Base-by-base conservation (phyloP, 2,797 vertebrate genomes). In the Poeciliopsis paucimaculata region DNA sequence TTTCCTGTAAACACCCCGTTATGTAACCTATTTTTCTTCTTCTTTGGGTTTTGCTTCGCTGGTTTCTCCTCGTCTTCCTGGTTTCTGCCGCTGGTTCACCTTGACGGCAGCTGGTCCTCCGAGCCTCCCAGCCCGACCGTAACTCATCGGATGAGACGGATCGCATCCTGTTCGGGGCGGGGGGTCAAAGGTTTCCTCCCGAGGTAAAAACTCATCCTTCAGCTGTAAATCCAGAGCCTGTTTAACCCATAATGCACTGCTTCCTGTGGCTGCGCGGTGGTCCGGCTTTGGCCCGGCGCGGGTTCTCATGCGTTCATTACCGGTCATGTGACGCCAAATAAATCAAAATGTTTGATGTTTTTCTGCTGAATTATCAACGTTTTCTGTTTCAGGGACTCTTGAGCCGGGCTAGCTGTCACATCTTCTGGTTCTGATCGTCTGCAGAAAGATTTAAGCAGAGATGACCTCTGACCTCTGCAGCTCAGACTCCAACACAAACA, bases 191-290 rank as follows among this genome's bases (percentile, higher is more conserved):
- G 80, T 83, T 62, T 31, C 1, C 36, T 60, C 79, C 68, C 28
- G 43, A 45, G 82, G 57, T 79, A 76, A 70, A 72, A 81, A 81
- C 75, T 82, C 83, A 55, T 82, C 81, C 72, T 74, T 77, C 82
- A 70, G 7, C 60, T 74, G 31, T 72, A 79, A 79, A 76, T 71
- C 75, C 81, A 77, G 13, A 57, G 68, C 78, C 73, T 7, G 60
- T 47, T 82, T 73, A 53, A 77, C 84, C 88, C 81, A 87, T 49
- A 70, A 84, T 76, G 82, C 82, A 77, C 74, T 73, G 72, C 85
- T 80, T 71, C 78, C 73, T 79, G 83, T 5, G 2, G 74, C 34
- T 26, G 68, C 28, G 13, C 68, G 79, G 39, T 76, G 41, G 64
- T 75, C 41, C 78, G n/a, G 47, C 5, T 26, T 12, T 28, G 10